Conservation (phyloP, 1,140 invertebrate genomes). For the Grapholita molesta region DNA sequence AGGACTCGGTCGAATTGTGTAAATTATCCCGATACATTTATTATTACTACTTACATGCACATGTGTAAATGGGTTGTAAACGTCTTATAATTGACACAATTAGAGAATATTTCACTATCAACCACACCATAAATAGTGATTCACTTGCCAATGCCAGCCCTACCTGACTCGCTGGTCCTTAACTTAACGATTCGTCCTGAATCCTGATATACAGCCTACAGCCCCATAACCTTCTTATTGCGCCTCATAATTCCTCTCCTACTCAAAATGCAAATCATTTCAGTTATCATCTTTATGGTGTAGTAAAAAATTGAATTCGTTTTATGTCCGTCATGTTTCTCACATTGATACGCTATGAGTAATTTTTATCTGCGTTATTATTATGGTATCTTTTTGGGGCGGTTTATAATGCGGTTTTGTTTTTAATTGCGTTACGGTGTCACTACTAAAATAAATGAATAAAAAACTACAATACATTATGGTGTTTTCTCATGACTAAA, state of each 20-base stretch:
- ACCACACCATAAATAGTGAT: neutral
- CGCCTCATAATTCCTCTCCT: constrained; percentile 16
- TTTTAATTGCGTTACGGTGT: neutral
- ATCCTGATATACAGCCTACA: neutral
- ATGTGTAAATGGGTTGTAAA: neutral
- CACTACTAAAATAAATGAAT: neutral
- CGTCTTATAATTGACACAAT: neutral
- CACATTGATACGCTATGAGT: neutral
- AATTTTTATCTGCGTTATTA: neutral
- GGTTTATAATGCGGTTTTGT: neutral
- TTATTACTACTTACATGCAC: neutral
- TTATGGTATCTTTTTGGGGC: neutral
- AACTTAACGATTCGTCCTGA: constrained; percentile 10
- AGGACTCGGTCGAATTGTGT: no score
- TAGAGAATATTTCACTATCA: neutral
- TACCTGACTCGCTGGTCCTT: neutral
- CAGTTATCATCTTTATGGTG: constrained; percentile 15
- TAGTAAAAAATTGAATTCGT: neutral
- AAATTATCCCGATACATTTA: no score
- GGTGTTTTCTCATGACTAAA: no score
- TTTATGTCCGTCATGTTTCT: neutral
- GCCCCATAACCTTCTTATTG: constrained; percentile 13
- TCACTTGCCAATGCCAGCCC: neutral
- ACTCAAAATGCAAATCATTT: constrained; percentile 16
- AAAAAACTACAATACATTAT: neutral